A percentile compares a stretch with the other conserved stretches of the same genome.
Evolutionary conservation across 1,140 invertebrate species (phyloP).

Genomic region (Lethrus apterus): DNA sequence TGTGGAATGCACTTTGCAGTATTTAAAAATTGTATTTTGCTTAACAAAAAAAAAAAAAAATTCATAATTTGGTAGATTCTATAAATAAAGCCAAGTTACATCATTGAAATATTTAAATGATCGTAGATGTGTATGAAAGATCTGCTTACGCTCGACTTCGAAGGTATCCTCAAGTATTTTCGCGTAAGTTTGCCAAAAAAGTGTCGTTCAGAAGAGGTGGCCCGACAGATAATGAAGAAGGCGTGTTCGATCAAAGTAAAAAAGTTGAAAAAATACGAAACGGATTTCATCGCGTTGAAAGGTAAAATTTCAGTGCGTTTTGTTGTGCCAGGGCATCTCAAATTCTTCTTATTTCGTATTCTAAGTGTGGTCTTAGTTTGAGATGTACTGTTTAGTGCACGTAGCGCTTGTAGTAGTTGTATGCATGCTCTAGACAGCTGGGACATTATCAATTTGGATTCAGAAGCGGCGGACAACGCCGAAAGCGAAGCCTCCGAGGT

Average conservation of each 20-base stretch:
- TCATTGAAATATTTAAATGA: slow-evolving; percentile 4
- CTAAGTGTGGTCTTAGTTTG: background rate
- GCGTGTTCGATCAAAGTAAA: slow-evolving; percentile 90
- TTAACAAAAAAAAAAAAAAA: background rate
- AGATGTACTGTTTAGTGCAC: too few species aligned
- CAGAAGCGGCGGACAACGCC: slow-evolving; percentile 66
- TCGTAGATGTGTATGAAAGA: slow-evolving; percentile 80
- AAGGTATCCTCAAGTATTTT: slow-evolving; percentile 91
- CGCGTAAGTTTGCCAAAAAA: slow-evolving; percentile 94
- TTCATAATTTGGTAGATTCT: background rate
- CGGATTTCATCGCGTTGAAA: slow-evolving; percentile 81
- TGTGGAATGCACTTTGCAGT: background rate
- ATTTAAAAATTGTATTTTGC: slow-evolving; percentile 4
- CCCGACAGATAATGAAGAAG: slow-evolving; percentile 80
- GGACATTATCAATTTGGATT: slow-evolving; percentile 41
- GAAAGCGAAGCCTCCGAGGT: slow-evolving; percentile 76
- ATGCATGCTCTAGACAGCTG: slow-evolving; percentile 36
- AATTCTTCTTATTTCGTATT: background rate
- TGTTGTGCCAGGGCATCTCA: background rate
- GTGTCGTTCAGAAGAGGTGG: slow-evolving; percentile 84
- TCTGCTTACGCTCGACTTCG: slow-evolving; percentile 92
- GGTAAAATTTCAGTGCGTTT: slow-evolving; percentile 43
- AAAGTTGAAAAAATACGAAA: slow-evolving; percentile 92
- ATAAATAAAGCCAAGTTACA: background rate
- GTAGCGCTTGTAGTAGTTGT: slow-evolving; percentile 16